Base-by-base conservation (phyloP, 2,797 vertebrate genomes). In the Merluccius polli region DNA sequence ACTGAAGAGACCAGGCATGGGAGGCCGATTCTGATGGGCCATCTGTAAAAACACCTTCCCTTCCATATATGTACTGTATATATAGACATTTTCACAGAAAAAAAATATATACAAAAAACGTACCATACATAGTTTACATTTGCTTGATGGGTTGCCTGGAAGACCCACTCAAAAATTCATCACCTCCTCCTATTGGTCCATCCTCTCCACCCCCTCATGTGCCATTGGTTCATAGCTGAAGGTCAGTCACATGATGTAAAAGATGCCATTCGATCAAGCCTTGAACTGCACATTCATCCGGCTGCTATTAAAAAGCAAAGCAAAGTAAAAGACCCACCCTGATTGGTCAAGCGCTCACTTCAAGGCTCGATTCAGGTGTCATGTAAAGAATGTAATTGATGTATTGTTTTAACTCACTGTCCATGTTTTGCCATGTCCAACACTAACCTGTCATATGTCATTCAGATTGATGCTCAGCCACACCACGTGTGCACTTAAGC, bases 171-270 rank as follows among this genome's bases (percentile, higher is more conserved):
- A 52, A 75, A 48, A 75, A 63, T 67, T n/a, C n/a, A n/a, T 67
- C 68, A 52, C 59, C 30, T 24, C 21, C 16, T 72, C 73, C 82
- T 79, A 82, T 78, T 79, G 75, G 81, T 85, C 78, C 88, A 84
- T 78, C 76, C 67, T 35, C 3, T 21, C 84, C 83, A 83, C 79
- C 81, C 31, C 72, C 84, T 83, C 86, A 88, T 88, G 88, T 92
- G 88, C 89, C 88, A 88, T 91, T 78, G 87, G 88, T 82, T 90
- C 85, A 85, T 80, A 36, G 59, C 59, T 12, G n/a, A 65, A 65
- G 59, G 12, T 59, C n/a, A n/a, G 68, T 75, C 30, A 79, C 79
- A 77, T 85, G 78, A 73, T 78, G 15, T 33, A 75, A 86, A 75
- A 33, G 24, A 80, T 63, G 67, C 79, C 79, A 77, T 67, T n/a